phyloP scores from a whole-genome alignment of 2,113 vertebrate species.

The Onychostoma macrolepis region DNA sequence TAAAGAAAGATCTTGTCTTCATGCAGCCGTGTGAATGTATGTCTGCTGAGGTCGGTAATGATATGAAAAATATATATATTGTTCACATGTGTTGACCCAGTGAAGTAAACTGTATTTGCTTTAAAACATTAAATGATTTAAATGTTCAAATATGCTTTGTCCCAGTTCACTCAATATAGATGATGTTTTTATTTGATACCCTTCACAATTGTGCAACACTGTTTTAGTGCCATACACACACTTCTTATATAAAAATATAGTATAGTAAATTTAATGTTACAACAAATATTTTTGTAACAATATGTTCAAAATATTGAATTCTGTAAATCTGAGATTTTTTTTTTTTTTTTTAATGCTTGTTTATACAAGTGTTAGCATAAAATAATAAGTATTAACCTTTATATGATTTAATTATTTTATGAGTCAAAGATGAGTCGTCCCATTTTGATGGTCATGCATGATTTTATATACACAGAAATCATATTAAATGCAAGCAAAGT shows the following conservation, averaged over 20 bases:
- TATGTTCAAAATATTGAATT: not conserved
- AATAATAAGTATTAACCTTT: too few relatives aligned
- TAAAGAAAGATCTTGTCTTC: constrained; percentile 68
- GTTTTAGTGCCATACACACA: not conserved
- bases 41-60: constrained; percentile 78
- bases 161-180: constrained; percentile 58
- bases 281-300: not conserved
- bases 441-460: too few relatives aligned
- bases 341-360: not conserved
- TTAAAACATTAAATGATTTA: constrained; percentile 80
- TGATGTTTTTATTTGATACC: not conserved
- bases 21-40: constrained; percentile 79
- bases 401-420: too few relatives aligned
- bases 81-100: constrained; percentile 79
- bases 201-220: not conserved
- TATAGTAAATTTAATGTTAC: not conserved
- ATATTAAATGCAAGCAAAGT: too few relatives aligned
- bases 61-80: constrained; percentile 67
- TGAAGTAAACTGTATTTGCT: constrained; percentile 83
- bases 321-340: not conserved
- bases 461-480: too few relatives aligned
- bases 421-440: too few relatives aligned
- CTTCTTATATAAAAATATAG: not conserved
- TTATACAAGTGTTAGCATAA: not conserved
- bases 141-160: constrained; percentile 71